Conservation (phyloP, 2,113 vertebrate species). For the Neodon shergylaensis region DNA sequence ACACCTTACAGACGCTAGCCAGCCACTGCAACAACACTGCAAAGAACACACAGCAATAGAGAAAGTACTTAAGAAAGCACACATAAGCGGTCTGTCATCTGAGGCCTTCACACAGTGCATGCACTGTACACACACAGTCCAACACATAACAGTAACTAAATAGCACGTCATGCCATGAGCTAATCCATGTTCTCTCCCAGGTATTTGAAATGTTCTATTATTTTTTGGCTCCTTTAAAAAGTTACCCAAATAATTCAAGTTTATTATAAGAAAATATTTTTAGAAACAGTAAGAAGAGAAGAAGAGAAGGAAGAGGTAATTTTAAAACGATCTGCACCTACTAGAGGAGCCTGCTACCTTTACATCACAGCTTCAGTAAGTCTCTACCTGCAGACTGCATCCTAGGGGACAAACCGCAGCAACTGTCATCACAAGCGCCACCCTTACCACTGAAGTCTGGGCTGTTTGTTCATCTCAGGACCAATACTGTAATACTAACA, state of each 20-base stretch:
- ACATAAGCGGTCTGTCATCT: not conserved
- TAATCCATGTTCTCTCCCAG: not conserved
- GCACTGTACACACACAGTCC: not conserved
- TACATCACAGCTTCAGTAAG: not conserved
- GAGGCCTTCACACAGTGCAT: not conserved
- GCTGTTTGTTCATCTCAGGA: not conserved
- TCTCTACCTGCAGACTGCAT: not conserved
- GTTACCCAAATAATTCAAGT: conserved; percentile 17
- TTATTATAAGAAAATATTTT: conserved; percentile 23
- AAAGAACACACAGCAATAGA: conserved; percentile 1
- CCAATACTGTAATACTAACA: not conserved
- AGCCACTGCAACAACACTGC: not conserved
- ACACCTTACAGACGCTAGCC: not conserved
- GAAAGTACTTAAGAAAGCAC: not conserved
- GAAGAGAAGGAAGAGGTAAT: not conserved
- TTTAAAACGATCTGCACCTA: not conserved
- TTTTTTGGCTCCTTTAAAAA: not conserved
- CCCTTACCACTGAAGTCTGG: not conserved
- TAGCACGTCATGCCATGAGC: not conserved
- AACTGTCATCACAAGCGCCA: not conserved
- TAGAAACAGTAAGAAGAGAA: not conserved
- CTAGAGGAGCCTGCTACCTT: not conserved
- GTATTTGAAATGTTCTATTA: conserved; percentile 9
- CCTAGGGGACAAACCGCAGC: not conserved
- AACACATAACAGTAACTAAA: not conserved